Conservation (phyloP, 2,888 invertebrate genomes). For the Sipha maydis region DNA sequence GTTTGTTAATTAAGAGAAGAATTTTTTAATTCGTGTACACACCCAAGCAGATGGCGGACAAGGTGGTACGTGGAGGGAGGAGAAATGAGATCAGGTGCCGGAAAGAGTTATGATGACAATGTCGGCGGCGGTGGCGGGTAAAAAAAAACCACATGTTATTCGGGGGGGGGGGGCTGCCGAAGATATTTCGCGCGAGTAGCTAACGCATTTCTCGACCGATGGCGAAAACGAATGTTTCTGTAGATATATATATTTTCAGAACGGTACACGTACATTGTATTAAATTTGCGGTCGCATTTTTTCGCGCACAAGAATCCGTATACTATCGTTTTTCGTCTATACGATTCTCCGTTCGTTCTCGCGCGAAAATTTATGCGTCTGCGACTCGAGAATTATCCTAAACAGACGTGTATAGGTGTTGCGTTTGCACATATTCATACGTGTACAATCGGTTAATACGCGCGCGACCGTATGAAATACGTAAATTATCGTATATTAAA, state of each 20-base stretch:
- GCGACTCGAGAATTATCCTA: background rate
- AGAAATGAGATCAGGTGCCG: conserved; percentile 11
- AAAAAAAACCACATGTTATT: background rate
- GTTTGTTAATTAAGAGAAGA: conserved; percentile 47
- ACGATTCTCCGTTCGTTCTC: background rate
- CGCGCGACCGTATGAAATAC: background rate
- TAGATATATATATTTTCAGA: no score
- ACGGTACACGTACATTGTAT: no score
- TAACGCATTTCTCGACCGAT: background rate
- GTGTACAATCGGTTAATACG: no score
- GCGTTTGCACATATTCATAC: background rate
- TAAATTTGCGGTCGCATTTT: background rate
- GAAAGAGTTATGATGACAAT: conserved; percentile 49
- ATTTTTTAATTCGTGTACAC: conserved; percentile 26
- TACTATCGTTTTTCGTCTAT: background rate
- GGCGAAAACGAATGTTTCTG: background rate
- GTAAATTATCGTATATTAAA: background rate
- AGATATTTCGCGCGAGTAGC: background rate
- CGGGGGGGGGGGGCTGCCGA: background rate
- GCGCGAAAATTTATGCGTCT: background rate
- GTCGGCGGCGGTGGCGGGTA: background rate
- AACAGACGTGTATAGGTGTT: background rate
- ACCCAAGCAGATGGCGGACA: background rate
- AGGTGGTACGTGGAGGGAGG: background rate
- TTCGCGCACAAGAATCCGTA: background rate